Base-by-base conservation (phyloP, 2,797 vertebrate species). In the Helicolenus hilgendorfi region DNA sequence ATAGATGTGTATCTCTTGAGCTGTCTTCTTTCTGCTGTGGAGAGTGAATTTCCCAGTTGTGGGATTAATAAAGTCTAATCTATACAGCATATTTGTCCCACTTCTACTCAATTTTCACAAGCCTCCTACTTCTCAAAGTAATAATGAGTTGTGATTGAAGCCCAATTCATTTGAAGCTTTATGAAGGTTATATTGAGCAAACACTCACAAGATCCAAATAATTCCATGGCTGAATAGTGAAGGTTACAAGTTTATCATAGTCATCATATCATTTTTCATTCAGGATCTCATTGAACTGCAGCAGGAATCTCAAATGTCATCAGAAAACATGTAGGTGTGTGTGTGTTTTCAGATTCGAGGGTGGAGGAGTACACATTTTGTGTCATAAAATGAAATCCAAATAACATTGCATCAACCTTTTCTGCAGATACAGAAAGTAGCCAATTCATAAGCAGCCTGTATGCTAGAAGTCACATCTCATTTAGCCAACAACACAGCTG, bases 401-500 rank as follows among this genome's bases (percentile, higher is more conserved):
- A 69, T 24, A n/a, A 33, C 20, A 27, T 29, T n/a, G 2, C 14
- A 36, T 31, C 20, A 72, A 27, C 9, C n/a, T 36, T 77, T 36
- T 14, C n/a, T 45, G 22, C 60, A 36, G 20, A n/a, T 38, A 31
- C 65, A 68, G 8, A 60, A 41, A 31, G 13, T 2, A 11, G 29
- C 6, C 20, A n/a, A 26, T 73, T 73, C 63, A 79, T 73, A 55
- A 78, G 60, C 41, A 41, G 11, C 11, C 35, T 49, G 11, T 38
- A 55, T 83, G 13, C 41, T 35, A 11, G n/a, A 77, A 53, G 29
- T 59, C 73, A 82, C 56, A 26, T 65, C 68, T 87, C 83, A 80
- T 85, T 79, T 56, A 67, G 55, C 20, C 72, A 79, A 65, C 72
- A 70, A 56, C 83, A 73, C 83, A 85, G 80, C 83, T 92, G 84